Evolutionary conservation across 2,113 vertebrate genomes (phyloP), one percentile per base, ranked within the genome.

Genomic region (Rafetus swinhoei): DNA sequence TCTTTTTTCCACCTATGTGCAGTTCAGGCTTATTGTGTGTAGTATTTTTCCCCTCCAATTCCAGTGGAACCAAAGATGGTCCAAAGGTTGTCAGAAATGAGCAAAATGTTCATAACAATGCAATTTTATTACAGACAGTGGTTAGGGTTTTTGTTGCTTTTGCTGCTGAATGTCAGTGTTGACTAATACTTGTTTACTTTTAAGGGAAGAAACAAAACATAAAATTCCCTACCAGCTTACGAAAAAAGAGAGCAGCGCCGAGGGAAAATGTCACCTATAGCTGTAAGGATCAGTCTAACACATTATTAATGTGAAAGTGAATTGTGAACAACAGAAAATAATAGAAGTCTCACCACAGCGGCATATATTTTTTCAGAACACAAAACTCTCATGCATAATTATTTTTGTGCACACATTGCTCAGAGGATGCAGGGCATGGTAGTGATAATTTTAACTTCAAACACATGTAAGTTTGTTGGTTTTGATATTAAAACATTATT

Each of bases 371-470:
- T 12, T 88, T 39, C 77, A 81, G 90, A 82, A 14, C 9, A 74
- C 59, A 91, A 59, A 65, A 32, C 88, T 35, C 39, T 60, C 74
- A 88, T 90, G 35, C 29, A 8, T 21, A 10, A 22, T 87, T 88
- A 81, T 79, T 94, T 94, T 92, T 76, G 22, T 52, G 56, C 83
- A 16, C 25, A 79, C 81, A 79, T 50, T 85, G 27, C 86, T 82
- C 12, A 13, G 79, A 85, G 45, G 27, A 59, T 93, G 91, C 91
- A 14, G 86, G 72, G 62, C 25, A 24, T 15, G 12, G 22, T 2
- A 21, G 60, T 82, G 81, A 14, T 14, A 65, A 83, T 0, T 0
- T 16, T 72, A 85, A 79, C 9, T 85, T 85, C 77, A 85, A 80
- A 88, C 16, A n/a, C 7, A 7, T 13, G 55, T 1, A 0, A 45